phyloP scores from a whole-genome alignment of 2,113 vertebrate genomes.

The Ciconia stormi region DNA sequence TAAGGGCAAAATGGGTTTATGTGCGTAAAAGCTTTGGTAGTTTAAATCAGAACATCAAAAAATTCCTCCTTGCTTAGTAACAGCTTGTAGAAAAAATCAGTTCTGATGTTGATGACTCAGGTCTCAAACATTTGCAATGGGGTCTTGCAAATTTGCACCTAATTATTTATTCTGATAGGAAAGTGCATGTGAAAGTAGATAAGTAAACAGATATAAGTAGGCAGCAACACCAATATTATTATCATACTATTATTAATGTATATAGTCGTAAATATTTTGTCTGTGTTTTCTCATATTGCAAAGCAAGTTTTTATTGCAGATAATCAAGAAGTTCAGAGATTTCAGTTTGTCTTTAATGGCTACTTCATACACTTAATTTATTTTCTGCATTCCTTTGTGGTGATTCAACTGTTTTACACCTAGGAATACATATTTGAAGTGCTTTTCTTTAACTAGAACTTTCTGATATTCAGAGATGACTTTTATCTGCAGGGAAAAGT shows the following conservation, averaged over 20 bases:
- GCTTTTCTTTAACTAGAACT: not conserved
- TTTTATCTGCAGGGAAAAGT: not conserved
- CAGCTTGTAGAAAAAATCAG: not conserved
- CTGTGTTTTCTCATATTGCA: not conserved
- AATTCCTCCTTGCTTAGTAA: not conserved
- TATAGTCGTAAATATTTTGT: not conserved
- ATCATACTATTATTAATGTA: not conserved
- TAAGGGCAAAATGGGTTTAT: not conserved
- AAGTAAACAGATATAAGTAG: not conserved
- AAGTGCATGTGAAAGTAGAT: not conserved
- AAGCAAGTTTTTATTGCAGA: not conserved
- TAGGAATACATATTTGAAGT: not conserved
- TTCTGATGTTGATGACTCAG: not conserved
- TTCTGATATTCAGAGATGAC: not conserved
- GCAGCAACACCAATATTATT: not conserved
- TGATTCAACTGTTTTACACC: not conserved
- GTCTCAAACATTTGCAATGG: not conserved
- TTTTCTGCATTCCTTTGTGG: not conserved
- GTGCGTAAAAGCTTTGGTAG: not conserved
- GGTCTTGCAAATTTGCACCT: not conserved
- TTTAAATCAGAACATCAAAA: not conserved
- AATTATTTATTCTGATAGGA: not conserved
- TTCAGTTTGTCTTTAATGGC: not conserved
- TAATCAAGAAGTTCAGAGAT: not conserved
- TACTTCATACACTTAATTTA: not conserved